Conservation (phyloP, 2,888 invertebrate species). For the Scaptomyza tumidula region DNA sequence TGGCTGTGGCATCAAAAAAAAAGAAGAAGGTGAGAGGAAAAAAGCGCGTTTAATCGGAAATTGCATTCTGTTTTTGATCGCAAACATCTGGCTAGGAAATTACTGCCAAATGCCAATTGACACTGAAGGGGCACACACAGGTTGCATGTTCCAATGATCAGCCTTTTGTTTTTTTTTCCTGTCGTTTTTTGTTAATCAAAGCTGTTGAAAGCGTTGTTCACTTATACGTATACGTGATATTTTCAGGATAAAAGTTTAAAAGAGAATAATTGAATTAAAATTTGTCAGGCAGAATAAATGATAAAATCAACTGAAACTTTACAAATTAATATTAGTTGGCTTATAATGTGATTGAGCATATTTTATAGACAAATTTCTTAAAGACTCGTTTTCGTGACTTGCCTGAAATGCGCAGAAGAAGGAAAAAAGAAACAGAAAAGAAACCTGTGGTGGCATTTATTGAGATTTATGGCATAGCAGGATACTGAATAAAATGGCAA, state of each 20-base stretch:
- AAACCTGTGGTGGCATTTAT: slow-evolving; percentile 12
- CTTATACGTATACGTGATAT: background rate
- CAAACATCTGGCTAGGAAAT: slow-evolving; percentile 60
- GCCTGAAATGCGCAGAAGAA: background rate
- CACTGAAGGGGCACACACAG: slow-evolving; percentile 1
- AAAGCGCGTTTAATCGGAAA: slow-evolving; percentile 64
- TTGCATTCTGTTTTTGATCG: slow-evolving; percentile 73
- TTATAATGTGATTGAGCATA: background rate
- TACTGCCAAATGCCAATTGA: slow-evolving; percentile 54
- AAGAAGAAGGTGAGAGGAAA: background rate
- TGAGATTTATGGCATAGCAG: slow-evolving; percentile 29
- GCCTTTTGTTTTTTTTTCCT: slow-evolving; percentile 12
- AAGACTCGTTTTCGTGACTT: background rate
- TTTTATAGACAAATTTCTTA: background rate
- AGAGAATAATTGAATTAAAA: background rate
- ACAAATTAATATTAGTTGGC: background rate
- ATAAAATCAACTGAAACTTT: background rate
- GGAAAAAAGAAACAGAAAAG: background rate
- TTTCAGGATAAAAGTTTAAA: background rate
- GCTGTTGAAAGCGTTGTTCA: background rate
- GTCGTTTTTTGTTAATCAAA: slow-evolving; percentile 16
- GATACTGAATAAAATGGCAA: slow-evolving; percentile 3
- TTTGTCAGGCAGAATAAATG: background rate
- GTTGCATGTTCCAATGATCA: slow-evolving; percentile 1
- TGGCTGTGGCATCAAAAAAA: slow-evolving; percentile 33